Conservation (phyloP, 2,888 invertebrate genomes). For the Acronicta leporina region DNA sequence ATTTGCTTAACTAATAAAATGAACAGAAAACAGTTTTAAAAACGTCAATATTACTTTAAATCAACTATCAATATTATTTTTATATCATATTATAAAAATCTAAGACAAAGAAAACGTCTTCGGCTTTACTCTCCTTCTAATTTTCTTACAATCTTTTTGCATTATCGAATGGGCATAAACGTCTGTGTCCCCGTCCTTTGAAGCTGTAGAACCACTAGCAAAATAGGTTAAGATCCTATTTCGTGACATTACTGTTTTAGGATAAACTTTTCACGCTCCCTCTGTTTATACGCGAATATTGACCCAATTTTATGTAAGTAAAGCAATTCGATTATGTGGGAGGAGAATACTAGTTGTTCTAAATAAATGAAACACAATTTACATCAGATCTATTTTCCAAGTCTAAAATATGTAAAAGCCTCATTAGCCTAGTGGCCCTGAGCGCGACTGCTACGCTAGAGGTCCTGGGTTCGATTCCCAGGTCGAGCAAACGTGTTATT, state of each 20-base stretch:
- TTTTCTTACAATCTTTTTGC: constrained; percentile 50
- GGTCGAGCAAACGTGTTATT: too few species aligned
- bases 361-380: constrained; percentile 1
- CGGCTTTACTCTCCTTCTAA: constrained; percentile 21
- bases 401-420: too few species aligned
- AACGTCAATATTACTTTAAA: neutral
- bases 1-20: neutral
- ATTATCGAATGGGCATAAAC: constrained; percentile 51
- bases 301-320: constrained; percentile 60
- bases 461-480: too few species aligned
- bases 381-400: too few species aligned
- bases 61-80: too few species aligned
- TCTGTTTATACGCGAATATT: constrained; percentile 60
- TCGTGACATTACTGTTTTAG: constrained; percentile 59
- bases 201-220: constrained; percentile 49
- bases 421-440: too few species aligned
- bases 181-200: constrained; percentile 38
- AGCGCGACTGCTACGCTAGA: too few species aligned
- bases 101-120: constrained; percentile 17
- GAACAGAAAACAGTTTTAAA: neutral
- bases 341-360: constrained; percentile 21
- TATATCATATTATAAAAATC: too few species aligned
- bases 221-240: constrained; percentile 63
- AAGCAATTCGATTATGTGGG: constrained; percentile 47
- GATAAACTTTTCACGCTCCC: constrained; percentile 58